Conservation (phyloP, 2,888 invertebrate genomes). For the Drosophila borealis region DNA sequence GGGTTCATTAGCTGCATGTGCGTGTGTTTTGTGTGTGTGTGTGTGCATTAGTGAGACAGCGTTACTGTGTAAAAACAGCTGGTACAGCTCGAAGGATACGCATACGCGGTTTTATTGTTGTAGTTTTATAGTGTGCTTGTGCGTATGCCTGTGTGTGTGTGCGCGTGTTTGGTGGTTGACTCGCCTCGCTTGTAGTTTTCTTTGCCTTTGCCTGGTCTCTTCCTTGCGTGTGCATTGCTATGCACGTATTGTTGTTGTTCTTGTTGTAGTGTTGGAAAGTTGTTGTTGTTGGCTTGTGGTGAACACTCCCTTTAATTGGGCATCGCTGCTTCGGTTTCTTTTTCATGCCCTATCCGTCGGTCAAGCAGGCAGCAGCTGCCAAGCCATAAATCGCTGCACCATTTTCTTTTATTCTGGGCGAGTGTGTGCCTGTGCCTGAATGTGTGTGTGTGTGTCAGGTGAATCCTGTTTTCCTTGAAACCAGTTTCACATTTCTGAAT, state of each 20-base stretch:
- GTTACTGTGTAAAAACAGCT: slow-evolving; percentile 66
- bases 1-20: slow-evolving; percentile 47
- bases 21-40: slow-evolving; percentile 14
- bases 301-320: slow-evolving; percentile 77
- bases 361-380: slow-evolving; percentile 38
- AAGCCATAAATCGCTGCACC: slow-evolving; percentile 73
- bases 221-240: slow-evolving; percentile 66
- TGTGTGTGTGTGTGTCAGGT: slow-evolving; percentile 58
- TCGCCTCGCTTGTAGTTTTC: slow-evolving; percentile 58
- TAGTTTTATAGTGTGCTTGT: slow-evolving; percentile 29
- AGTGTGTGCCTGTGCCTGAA: slow-evolving; percentile 15
- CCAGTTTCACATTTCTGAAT: slow-evolving; percentile 52
- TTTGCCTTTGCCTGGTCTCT: slow-evolving; percentile 23
- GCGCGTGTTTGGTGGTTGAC: slow-evolving; percentile 35
- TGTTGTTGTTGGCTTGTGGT: slow-evolving; percentile 45
- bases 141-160: slow-evolving; percentile 19
- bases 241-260: slow-evolving; percentile 53
- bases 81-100: slow-evolving; percentile 73
- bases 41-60: slow-evolving; percentile 21
- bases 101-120: slow-evolving; percentile 41
- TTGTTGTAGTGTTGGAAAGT: slow-evolving; percentile 46
- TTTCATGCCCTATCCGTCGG: slow-evolving; percentile 42
- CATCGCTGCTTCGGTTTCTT: slow-evolving; percentile 55
- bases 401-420: slow-evolving; percentile 64
- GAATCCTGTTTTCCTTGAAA: slow-evolving; percentile 80